Evolutionary conservation across 2,888 invertebrate genomes (phyloP).

Genomic region (Oxyscelio sp.): DNA sequence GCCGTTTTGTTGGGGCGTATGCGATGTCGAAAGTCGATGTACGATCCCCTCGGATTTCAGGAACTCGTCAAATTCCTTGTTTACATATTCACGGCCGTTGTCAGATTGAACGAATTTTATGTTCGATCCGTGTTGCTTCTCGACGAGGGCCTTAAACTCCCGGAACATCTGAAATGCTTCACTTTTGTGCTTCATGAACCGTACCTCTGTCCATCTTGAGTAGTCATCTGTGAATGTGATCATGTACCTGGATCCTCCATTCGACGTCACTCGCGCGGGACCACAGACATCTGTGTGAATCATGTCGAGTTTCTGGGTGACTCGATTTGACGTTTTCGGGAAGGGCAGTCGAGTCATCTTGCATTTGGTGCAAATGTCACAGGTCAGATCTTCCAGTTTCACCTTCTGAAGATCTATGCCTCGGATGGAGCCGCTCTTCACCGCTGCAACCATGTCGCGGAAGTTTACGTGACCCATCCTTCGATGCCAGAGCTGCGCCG

Average conservation of each 20-base stretch:
- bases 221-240: constrained; percentile 78
- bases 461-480: constrained; percentile 12
- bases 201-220: constrained; percentile 66
- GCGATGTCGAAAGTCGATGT: no score
- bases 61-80: no score
- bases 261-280: constrained; percentile 67
- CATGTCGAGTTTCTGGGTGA: constrained; percentile 24
- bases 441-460: neutral
- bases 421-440: neutral
- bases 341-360: constrained; percentile 4
- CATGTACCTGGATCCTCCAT: constrained; percentile 61
- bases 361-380: neutral
- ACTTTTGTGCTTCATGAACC: constrained; percentile 8
- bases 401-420: neutral
- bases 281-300: constrained; percentile 65
- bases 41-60: no score
- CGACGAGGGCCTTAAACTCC: neutral
- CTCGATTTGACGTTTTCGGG: neutral
- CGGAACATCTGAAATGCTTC: neutral
- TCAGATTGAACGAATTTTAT: no score
- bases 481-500: constrained; percentile 21
- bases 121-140: neutral
- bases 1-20: neutral
- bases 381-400: neutral
- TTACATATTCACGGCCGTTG: no score